Base-by-base conservation (phyloP, 2,797 vertebrate genomes). In the Leuciscus waleckii region DNA sequence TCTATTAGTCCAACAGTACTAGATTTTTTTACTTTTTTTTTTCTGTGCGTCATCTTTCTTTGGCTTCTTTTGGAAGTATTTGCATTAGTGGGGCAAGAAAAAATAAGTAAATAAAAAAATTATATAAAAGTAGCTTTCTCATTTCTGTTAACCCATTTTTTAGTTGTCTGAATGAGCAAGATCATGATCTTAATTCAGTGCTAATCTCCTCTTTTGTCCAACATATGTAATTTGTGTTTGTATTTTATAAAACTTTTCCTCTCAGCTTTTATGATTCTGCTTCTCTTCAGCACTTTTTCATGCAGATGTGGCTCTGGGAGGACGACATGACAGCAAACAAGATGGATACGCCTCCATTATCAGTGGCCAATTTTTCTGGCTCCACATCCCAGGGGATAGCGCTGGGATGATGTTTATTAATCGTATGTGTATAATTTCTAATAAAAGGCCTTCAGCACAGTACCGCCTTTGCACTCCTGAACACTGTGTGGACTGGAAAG, bases 271-370 rank as follows among this genome's bases (percentile, higher is more conserved):
- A 54, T 49, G 19, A 67, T 68, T 51, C 11, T 68, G 29, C 37
- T 37, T 83, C 43, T 87, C 61, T 80, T 75, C 37, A 29, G 76
- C 26, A 69, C 68, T 84, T 76, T 71, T 71, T 68, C 49, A 84
- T 79, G 76, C 83, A 83, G 65, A 82, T 79, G 82, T 70, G 29
- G 46, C 68, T 81, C 39, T 81, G 67, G 49, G 58, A 76, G 65
- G 75, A 79, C 35, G 79, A 86, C 26, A 67, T 92, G 88, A 92
- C 89, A 90, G 86, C 88, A 87, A 90, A 87, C 74, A 75, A 93
- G 92, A 94, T 93, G 91, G 91, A 94, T 93, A 89, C 89, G 87
- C 84, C 90, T 93, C 91, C 74, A 90, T 94, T 93, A 93, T 94
- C 91, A 88, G 86, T 84, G 82, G 54, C 65, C 88, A 86, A 85